Conservation (phyloP, 2,888 invertebrate genomes). For the Mesorhabditis spiculigera region DNA sequence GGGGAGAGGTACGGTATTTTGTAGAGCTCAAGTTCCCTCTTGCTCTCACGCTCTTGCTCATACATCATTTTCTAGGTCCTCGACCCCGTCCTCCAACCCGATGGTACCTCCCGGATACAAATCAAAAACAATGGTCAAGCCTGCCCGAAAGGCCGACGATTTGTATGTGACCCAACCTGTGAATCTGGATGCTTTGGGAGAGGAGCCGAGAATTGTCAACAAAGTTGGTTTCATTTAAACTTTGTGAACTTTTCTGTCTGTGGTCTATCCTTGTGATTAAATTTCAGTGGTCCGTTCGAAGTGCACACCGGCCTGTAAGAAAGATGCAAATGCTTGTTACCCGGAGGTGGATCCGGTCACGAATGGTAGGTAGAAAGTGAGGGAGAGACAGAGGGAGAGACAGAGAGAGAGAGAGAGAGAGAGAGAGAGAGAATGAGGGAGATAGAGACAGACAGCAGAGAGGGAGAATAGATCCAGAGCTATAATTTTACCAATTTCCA, state of each 20-base stretch:
- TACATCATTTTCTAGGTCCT: not conserved
- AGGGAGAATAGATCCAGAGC: not conserved
- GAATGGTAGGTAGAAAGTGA: not conserved
- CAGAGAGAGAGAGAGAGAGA: not conserved
- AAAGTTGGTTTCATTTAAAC: conserved; percentile 6
- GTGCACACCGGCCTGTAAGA: not conserved
- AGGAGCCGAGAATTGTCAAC: conserved; percentile 19
- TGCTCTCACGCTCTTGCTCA: not conserved
- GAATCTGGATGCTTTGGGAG: conserved; percentile 19
- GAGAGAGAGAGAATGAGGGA: not conserved
- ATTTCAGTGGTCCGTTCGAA: not conserved
- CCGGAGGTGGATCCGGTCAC: not conserved
- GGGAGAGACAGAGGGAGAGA: not conserved
- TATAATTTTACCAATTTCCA: not conserved
- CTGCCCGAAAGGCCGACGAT: not conserved
- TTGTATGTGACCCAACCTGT: conserved; percentile 19
- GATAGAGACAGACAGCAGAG: not conserved
- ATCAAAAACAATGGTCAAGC: not conserved
- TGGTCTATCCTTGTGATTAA: not conserved
- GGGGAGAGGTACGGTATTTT: not conserved
- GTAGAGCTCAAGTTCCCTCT: not conserved
- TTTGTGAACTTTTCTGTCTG: not conserved
- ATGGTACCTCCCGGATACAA: not conserved
- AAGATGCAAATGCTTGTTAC: conserved; percentile 6
- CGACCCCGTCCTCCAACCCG: not conserved